phyloP scores from a whole-genome alignment of 2,797 vertebrate genomes.

The Melanotaenia trifasciata region DNA sequence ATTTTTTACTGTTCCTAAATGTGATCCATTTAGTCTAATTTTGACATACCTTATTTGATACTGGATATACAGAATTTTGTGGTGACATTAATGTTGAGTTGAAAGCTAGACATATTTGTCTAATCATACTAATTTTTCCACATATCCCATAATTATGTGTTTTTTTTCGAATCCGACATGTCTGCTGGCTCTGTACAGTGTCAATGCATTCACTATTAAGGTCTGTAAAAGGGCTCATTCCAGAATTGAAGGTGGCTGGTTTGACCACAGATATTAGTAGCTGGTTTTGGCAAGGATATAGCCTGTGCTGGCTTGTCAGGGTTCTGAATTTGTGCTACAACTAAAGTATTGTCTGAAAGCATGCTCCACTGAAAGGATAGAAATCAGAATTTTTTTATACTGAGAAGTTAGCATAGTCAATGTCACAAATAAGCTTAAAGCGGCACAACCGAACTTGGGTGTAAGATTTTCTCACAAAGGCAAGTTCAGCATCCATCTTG shows the following conservation, averaged over 20 bases:
- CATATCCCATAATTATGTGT: background rate
- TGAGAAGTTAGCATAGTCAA: background rate
- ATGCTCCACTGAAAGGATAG: background rate
- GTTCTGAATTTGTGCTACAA: background rate
- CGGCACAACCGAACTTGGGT: too few relatives aligned
- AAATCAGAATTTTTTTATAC: background rate
- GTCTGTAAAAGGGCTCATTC: background rate
- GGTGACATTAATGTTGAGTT: too few relatives aligned
- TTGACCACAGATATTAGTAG: background rate
- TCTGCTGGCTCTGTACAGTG: background rate
- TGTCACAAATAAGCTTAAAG: too few relatives aligned
- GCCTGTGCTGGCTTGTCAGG: background rate
- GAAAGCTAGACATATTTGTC: background rate
- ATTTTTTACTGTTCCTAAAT: background rate
- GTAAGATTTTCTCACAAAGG: too few relatives aligned
- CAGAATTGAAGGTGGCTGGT: background rate
- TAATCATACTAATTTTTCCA: background rate
- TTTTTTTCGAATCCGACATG: background rate
- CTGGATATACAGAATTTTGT: too few relatives aligned
- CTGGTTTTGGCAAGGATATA: background rate
- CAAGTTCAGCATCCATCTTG: too few relatives aligned
- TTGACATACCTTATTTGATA: too few relatives aligned
- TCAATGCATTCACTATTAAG: background rate
- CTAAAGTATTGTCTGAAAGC: background rate
- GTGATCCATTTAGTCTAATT: too few relatives aligned